phyloP scores from a whole-genome alignment of 2,113 vertebrate genomes.

The Syngnathus scovelli region DNA sequence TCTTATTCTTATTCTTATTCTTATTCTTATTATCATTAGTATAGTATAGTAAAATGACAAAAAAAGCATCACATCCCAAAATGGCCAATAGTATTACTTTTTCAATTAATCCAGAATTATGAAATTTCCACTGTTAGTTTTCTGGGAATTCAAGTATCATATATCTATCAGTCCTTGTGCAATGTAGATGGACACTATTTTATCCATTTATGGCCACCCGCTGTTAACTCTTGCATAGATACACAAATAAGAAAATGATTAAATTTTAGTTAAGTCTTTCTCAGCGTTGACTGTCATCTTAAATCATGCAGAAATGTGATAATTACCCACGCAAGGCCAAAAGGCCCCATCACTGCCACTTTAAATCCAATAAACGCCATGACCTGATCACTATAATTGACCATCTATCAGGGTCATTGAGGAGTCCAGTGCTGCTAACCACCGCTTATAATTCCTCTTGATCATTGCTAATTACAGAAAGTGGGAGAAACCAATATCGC shows the following conservation, averaged over 20 bases:
- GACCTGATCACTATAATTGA: slow-evolving; percentile 77
- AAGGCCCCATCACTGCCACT: slow-evolving; percentile 70
- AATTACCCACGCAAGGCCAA: slow-evolving; percentile 67
- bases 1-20: neutral
- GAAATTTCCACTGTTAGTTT: neutral
- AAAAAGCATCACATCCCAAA: neutral
- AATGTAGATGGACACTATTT: slow-evolving; percentile 44
- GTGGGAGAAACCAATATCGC: slow-evolving; percentile 63
- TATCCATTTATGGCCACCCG: slow-evolving; percentile 45
- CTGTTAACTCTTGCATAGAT: slow-evolving; percentile 72
- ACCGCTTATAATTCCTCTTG: slow-evolving; percentile 72
- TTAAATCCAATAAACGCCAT: slow-evolving; percentile 70
- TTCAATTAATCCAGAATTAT: neutral
- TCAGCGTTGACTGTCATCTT: slow-evolving; percentile 65
- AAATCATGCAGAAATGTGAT: slow-evolving; percentile 75
- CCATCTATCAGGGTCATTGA: slow-evolving; percentile 76
- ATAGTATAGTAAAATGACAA: neutral
- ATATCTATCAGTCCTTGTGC: neutral
- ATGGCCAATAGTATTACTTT: neutral
- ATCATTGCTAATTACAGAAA: slow-evolving; percentile 74
- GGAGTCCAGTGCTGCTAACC: slow-evolving; percentile 67
- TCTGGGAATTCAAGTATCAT: neutral
- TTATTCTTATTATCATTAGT: neutral
- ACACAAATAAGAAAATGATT: slow-evolving; percentile 70
- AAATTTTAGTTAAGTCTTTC: slow-evolving; percentile 67